Conservation (phyloP, 2,113 vertebrate genomes). For the Toxotes chatareus region DNA sequence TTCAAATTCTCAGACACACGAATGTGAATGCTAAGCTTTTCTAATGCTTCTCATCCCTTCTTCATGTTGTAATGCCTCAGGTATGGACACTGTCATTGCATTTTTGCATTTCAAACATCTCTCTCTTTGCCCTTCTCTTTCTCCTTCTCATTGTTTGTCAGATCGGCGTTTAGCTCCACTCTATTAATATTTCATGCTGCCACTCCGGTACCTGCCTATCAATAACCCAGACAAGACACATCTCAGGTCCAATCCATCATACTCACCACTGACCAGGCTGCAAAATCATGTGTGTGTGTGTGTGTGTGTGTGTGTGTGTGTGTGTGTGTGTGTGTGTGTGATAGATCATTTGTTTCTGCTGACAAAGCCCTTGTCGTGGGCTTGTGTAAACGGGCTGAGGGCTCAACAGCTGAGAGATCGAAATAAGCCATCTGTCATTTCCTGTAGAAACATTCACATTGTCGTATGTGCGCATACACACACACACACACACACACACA, state of each 20-base stretch:
- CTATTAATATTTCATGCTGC: slow-evolving; percentile 75
- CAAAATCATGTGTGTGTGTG: slow-evolving; percentile 35
- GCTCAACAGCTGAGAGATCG: slow-evolving; percentile 63
- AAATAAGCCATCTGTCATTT: slow-evolving; percentile 75
- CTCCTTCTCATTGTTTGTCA: slow-evolving; percentile 42
- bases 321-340: slow-evolving; percentile 29
- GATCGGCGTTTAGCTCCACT: slow-evolving; percentile 47
- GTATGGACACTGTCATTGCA: slow-evolving; percentile 16
- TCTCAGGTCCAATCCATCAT: slow-evolving; percentile 74
- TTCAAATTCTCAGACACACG: slow-evolving; percentile 54
- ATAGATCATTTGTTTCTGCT: slow-evolving; percentile 77
- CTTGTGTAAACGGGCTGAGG: slow-evolving; percentile 45
- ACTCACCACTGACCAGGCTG: slow-evolving; percentile 54
- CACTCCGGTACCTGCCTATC: slow-evolving; percentile 70
- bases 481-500: neutral
- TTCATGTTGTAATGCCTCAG: slow-evolving; percentile 18
- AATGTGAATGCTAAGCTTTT: neutral
- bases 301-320: slow-evolving; percentile 26
- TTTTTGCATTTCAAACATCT: slow-evolving; percentile 32
- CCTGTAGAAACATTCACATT: slow-evolving; percentile 24
- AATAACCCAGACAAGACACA: slow-evolving; percentile 68
- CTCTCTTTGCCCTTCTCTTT: slow-evolving; percentile 38
- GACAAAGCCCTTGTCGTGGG: slow-evolving; percentile 57
- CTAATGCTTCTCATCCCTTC: neutral
- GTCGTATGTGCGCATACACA: slow-evolving; percentile 8